Conservation (phyloP, 2,797 vertebrate genomes). For the Hippocampus kuda region DNA sequence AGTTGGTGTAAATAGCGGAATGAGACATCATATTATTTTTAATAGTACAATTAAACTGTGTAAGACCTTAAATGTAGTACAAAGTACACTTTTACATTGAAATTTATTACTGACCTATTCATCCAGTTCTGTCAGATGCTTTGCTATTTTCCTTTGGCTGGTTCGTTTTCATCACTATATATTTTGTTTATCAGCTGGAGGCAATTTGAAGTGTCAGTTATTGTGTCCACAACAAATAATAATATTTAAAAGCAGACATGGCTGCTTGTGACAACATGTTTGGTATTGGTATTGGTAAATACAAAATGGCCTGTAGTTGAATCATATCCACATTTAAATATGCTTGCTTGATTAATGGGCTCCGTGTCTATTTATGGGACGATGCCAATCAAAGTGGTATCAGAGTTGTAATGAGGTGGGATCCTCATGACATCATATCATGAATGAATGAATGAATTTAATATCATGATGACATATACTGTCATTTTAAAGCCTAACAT, state of each 20-base stretch:
- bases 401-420: neutral
- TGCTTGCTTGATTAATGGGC: neutral
- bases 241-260: neutral
- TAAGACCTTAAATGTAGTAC: neutral
- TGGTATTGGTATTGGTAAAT: slow-evolving; percentile 1
- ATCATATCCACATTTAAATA: neutral
- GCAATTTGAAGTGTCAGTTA: neutral
- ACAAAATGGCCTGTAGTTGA: neutral
- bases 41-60: too few species aligned
- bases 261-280: neutral
- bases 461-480: neutral
- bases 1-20: neutral
- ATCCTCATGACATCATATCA: slow-evolving; percentile 1
- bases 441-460: neutral
- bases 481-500: neutral
- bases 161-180: neutral
- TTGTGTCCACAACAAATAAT: neutral
- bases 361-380: neutral
- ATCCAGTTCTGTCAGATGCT: neutral
- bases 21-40: too few species aligned
- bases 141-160: neutral
- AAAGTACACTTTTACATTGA: neutral
- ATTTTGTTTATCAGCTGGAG: neutral
- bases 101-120: neutral
- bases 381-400: neutral